These are phyloP conservation scores for Vespertilio murinus DNA, from an alignment of 2,797 vertebrate species.

Conservation along the genomic window DNA sequence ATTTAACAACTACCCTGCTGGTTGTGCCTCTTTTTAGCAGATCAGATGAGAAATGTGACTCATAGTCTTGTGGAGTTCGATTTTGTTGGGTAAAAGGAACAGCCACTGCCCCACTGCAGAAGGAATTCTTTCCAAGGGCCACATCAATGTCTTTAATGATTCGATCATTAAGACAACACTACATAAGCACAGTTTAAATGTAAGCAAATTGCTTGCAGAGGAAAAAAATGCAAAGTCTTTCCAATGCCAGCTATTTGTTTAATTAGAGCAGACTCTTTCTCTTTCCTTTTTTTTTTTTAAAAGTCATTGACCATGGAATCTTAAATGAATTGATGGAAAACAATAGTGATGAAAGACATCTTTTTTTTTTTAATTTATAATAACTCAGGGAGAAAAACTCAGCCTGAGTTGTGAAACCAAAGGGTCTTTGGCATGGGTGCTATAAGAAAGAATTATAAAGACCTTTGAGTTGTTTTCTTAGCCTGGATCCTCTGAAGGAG, in stretches of 20 bases:
- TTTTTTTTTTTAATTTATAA: constrained; percentile 35
- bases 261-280: constrained; percentile 66
- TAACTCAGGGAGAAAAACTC: constrained; percentile 17
- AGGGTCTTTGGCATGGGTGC: background rate
- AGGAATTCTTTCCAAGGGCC: constrained; percentile 58
- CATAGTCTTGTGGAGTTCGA: constrained; percentile 14
- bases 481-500: background rate
- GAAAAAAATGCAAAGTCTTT: constrained; percentile 39
- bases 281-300: background rate
- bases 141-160: constrained; percentile 63
- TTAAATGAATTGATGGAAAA: constrained; percentile 48
- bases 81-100: constrained; percentile 22
- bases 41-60: background rate
- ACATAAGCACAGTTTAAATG: constrained; percentile 58
- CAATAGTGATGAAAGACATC: constrained; percentile 64
- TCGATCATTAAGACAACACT: constrained; percentile 67
- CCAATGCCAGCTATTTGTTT: constrained; percentile 66
- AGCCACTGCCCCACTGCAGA: constrained; percentile 24
- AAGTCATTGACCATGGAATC: constrained; percentile 33
- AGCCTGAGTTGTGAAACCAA: background rate
- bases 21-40: background rate
- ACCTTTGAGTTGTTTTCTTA: background rate
- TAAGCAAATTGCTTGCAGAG: constrained; percentile 66
- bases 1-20: background rate
- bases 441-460: background rate